Evolutionary conservation across 2,888 invertebrate genomes (phyloP), one percentile per base, ranked within the genome.

Genomic region (Macrophya alboannulata): DNA sequence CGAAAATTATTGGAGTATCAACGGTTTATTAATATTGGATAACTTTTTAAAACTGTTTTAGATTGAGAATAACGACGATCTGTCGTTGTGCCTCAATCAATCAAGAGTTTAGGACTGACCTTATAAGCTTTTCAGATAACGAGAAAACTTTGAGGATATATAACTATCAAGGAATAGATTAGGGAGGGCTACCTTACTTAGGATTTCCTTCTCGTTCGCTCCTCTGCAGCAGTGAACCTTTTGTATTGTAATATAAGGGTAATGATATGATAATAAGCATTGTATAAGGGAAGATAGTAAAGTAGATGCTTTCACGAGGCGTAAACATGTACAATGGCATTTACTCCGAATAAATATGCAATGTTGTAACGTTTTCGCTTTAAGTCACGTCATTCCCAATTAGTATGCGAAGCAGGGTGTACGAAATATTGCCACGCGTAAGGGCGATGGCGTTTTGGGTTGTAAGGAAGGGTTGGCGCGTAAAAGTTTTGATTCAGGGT

Each of bases 301-400:
- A n/a, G 45, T 21, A 74, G 10, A 21, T 45, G 40, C 37, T 68
- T 68, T 31, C 15, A 17, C 25, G 37, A 31, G 37, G 68, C 68
- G 68, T 17, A 25, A 68, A 68, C 37, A 68, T 68, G 37, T 68
- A 68, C 68, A 68, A 37, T 68, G 15, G 68, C 31, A 68, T 68
- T 43, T 74, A 43, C 72, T 21, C 25, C 12, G 45, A 45, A 74
- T 74, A 21, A 45, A 74, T 74, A 74, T 74, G 15, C 45, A 45
- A 62, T 21, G 12, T 25, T 17, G n/a, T 62, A 81, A 62, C 40
- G 37, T 59, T 79, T 59, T 81, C 21, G 81, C 21, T 43, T 17
- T 62, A n/a, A 21, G 81, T 81, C 59, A 43, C 62, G 81, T 62
- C 40, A 59, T 81, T 59, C 62, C 25, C 21, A 81, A 81, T 81